Evolutionary conservation across 2,888 invertebrate species (phyloP).

Genomic region (Caenorhabditis drosophilae): DNA sequence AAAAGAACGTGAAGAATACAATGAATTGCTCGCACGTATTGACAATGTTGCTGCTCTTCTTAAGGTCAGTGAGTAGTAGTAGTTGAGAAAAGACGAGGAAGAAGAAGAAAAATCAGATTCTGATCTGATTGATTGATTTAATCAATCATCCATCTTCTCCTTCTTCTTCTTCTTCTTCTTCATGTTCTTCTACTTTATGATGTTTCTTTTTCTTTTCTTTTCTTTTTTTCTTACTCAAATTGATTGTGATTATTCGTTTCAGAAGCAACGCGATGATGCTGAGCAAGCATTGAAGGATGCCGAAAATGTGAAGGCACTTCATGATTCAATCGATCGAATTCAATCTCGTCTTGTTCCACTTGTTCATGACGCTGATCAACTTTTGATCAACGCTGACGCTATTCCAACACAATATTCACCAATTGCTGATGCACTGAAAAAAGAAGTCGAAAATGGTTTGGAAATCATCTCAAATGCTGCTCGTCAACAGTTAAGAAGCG

Average conservation of each 20-base stretch:
- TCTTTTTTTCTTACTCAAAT: not conserved
- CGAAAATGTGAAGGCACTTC: slow-evolving; percentile 22
- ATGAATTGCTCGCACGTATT: slow-evolving; percentile 43
- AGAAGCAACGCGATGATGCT: slow-evolving; percentile 30
- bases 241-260: slow-evolving; percentile 12
- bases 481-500: too few species aligned
- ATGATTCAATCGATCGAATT: slow-evolving; percentile 16
- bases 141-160: too few species aligned
- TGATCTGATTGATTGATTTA: too few species aligned
- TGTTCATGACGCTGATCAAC: slow-evolving; percentile 24
- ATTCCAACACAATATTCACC: slow-evolving; percentile 29
- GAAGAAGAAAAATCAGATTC: not conserved
- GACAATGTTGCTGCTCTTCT: slow-evolving; percentile 40
- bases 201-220: too few species aligned
- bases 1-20: slow-evolving; percentile 39
- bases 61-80: slow-evolving; percentile 22
- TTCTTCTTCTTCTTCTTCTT: too few species aligned
- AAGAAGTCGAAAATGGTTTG: slow-evolving; percentile 16
- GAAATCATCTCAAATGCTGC: slow-evolving; percentile 9
- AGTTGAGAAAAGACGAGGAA: not conserved
- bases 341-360: slow-evolving; percentile 23
- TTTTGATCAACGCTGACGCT: slow-evolving; percentile 34
- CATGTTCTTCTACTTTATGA: too few species aligned
- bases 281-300: slow-evolving; percentile 24
- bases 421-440: slow-evolving; percentile 24